Percentiles rank a stretch among this genome's conserved stretches.
phyloP scores from a whole-genome alignment of 2,888 invertebrate genomes.

The Apamea monoglypha region DNA sequence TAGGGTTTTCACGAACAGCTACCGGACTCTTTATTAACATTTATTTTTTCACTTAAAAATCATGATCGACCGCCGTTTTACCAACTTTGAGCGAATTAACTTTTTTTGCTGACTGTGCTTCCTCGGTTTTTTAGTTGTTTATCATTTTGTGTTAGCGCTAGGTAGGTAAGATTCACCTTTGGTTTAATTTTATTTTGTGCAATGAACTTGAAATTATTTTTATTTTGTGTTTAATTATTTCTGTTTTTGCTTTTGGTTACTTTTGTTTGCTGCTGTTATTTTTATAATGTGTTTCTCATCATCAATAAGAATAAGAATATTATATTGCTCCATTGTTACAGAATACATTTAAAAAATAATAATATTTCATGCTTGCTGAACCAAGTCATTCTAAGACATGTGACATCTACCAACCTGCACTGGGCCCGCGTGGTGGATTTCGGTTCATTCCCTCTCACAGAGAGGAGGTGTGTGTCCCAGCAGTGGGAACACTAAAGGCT shows the following conservation, averaged over 20 bases:
- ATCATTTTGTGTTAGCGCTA: constrained; percentile 45
- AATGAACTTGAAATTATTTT: constrained; percentile 28
- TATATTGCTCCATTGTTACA: not conserved
- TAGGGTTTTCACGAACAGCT: constrained; percentile 76
- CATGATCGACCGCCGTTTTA: constrained; percentile 63
- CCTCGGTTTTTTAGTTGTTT: constrained; percentile 66
- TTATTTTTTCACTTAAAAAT: constrained; percentile 61
- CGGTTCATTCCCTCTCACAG: not conserved
- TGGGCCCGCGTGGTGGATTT: not conserved
- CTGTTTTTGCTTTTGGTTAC: not conserved
- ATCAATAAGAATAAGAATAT: not conserved
- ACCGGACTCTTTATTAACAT: constrained; percentile 73
- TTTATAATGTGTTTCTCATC: not conserved
- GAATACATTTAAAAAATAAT: not conserved
- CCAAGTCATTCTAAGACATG: not conserved
- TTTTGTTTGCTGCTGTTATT: not conserved
- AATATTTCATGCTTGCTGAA: not conserved
- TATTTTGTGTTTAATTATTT: not conserved
- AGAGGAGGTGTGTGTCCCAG: no score
- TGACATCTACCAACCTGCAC: not conserved
- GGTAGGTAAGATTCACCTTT: constrained; percentile 38
- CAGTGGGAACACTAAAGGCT: no score
- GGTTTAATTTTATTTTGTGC: constrained; percentile 47
- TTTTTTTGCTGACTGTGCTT: constrained; percentile 66
- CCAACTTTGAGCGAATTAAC: constrained; percentile 68